A percentile compares a stretch with the other conserved stretches of the same genome.
Evolutionary conservation across 2,113 vertebrate species (phyloP).

Genomic region (Semnopithecus entellus): DNA sequence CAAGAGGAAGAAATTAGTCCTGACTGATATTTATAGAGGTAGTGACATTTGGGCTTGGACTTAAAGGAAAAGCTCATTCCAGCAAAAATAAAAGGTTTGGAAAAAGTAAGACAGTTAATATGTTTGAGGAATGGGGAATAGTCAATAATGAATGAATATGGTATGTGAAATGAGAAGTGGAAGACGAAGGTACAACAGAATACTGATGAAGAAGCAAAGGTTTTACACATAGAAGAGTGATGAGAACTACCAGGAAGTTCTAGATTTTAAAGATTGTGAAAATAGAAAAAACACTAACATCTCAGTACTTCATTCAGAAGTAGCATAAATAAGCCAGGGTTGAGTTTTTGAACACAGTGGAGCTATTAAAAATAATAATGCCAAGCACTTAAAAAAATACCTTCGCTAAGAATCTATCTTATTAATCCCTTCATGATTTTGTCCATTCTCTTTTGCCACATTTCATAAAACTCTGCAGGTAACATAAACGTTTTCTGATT

Average conservation of each 20-base stretch:
- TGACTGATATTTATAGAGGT: neutral
- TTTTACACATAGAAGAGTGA: neutral
- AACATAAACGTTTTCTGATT: conserved; percentile 28
- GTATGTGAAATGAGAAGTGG: neutral
- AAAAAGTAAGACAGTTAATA: neutral
- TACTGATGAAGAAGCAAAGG: neutral
- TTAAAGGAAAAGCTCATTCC: neutral
- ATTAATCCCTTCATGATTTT: neutral
- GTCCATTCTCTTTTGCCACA: neutral
- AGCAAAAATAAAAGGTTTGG: neutral
- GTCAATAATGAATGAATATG: neutral
- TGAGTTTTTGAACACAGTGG: neutral
- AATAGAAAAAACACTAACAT: conserved; percentile 2
- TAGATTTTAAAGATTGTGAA: neutral
- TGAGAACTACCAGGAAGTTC: neutral
- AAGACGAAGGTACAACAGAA: neutral
- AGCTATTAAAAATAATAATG: conserved; percentile 28
- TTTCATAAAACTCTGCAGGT: neutral
- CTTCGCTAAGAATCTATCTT: conserved; percentile 23
- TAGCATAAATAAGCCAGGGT: conserved; percentile 1
- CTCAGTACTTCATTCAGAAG: neutral
- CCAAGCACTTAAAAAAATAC: neutral
- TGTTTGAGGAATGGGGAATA: neutral
- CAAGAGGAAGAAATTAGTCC: neutral
- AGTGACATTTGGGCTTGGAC: neutral